phyloP scores from a whole-genome alignment of 2,797 vertebrate species.

The Aulostomus chinensis region DNA sequence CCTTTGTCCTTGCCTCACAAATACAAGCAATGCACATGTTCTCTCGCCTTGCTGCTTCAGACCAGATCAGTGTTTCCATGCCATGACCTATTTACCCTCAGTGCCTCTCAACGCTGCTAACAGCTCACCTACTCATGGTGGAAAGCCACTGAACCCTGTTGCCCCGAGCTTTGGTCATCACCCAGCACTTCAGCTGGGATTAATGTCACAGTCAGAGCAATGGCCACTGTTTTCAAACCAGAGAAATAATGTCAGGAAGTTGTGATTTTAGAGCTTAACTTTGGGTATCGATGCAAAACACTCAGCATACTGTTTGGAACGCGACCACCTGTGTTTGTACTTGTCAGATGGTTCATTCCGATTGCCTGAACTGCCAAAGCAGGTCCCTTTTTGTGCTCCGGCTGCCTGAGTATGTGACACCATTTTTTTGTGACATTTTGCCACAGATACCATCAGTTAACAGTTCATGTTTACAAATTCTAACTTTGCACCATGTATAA shows the following conservation, averaged over 20 bases:
- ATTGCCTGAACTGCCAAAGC: no score
- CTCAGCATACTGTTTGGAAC: no score
- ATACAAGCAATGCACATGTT: constrained; percentile 24
- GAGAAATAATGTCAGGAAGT: no score
- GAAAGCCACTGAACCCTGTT: constrained; percentile 44
- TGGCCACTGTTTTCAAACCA: constrained; percentile 11
- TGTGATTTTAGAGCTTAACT: no score
- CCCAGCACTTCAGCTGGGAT: constrained; percentile 41
- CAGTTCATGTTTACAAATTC: constrained; percentile 43
- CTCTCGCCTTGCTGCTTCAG: constrained; percentile 39
- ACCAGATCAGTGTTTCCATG: constrained; percentile 61
- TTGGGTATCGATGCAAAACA: no score
- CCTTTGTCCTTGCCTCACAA: constrained; percentile 47
- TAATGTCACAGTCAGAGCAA: constrained; percentile 42
- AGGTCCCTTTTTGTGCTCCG: no score
- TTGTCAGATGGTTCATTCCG: no score
- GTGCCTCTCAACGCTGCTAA: constrained; percentile 41
- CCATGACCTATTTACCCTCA: constrained; percentile 57
- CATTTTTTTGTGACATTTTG: constrained; percentile 37
- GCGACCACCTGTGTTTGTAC: no score
- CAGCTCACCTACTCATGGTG: constrained; percentile 42
- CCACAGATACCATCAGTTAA: constrained; percentile 38
- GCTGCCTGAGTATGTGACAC: constrained; percentile 10
- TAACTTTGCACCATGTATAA: constrained; percentile 12
- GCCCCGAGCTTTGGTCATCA: constrained; percentile 44